phyloP scores from a whole-genome alignment of 2,888 invertebrate genomes.

The Volucella zonaria region DNA sequence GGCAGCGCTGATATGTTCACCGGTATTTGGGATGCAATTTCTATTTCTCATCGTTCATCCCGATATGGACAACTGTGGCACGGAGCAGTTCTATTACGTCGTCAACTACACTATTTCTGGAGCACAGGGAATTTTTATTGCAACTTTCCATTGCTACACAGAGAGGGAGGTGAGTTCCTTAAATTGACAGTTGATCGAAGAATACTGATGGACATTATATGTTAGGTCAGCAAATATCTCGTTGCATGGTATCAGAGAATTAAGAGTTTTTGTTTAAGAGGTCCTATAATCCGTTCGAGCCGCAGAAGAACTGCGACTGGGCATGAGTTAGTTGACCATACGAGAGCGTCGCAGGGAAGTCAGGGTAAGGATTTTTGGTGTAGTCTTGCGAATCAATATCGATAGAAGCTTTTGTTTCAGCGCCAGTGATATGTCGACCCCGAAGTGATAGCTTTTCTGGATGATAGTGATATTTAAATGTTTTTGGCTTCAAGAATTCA shows the following conservation, averaged over 20 bases:
- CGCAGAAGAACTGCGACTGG: conserved; percentile 37
- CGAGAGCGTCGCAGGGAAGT: conserved; percentile 11
- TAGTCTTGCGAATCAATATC: background rate
- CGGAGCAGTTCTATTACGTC: conserved; percentile 85
- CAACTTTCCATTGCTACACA: conserved; percentile 87
- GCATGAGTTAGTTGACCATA: conserved; percentile 33
- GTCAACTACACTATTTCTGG: conserved; percentile 85
- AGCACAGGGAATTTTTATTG: conserved; percentile 86
- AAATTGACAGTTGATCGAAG: background rate
- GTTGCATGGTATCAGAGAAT: conserved; percentile 30
- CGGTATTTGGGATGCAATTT: conserved; percentile 88
- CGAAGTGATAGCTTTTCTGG: conserved; percentile 18
- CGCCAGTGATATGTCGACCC: background rate
- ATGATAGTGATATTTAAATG: background rate
- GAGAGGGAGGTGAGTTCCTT: conserved; percentile 85
- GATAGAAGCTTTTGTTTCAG: conserved; percentile 15
- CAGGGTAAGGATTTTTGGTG: conserved; percentile 17
- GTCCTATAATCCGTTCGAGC: conserved; percentile 1
- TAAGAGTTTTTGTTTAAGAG: conserved; percentile 25
- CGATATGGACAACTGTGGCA: conserved; percentile 83
- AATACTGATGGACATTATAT: background rate
- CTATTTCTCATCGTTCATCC: conserved; percentile 85
- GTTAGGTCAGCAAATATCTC: conserved; percentile 62
- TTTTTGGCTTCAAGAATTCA: too few relatives aligned
- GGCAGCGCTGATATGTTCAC: conserved; percentile 87